Base-by-base conservation (phyloP, 1,140 invertebrate genomes). In the Drosophila carrolli region DNA sequence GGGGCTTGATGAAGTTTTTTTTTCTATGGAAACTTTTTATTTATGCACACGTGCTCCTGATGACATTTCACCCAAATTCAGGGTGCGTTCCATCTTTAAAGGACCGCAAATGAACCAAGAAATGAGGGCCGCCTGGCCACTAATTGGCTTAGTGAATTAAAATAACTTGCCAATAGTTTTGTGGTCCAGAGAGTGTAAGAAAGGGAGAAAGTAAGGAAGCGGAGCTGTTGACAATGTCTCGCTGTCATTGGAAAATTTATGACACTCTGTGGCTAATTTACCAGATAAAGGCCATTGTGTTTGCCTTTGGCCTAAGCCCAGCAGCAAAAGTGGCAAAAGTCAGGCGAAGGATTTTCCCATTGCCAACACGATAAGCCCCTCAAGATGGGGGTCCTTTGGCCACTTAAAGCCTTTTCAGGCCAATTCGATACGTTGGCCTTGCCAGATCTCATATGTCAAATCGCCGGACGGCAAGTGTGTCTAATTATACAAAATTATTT, bases 401-500 rank as follows among this genome's bases (percentile, higher is more conserved):
- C 38, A 13, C 41, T 67, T 48, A 40, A 60, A 47, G 40, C 40
- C 40, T 37, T 37, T 75, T 58, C 38, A 10, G 4, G 40, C 29
- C 60, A 16, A 75, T 75, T 75, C 61, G 73, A 55, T 32, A 43
- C 68, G 44, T 53, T 44, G 47, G 62, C 53, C 38, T 43, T 50
- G 5, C 44, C 54, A 16, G 47, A 46, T 59, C 60, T 77, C 79
- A 75, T 88, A 88, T 86, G 82, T 86, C 82, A 86, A 82, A 72
- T 65, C 47, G 50, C 65, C 77, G 81, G 65, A 81, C 82, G 61
- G 63, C 83, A 77, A 88, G 84, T 88, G 83, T 88, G 80, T 88
- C 84, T 88, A 88, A 88, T 88, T 88, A 84, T 89, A 78, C 68
- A 89, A 89, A 89, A 88, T 88, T 88, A 88, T 88, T 88, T 88